Conservation (phyloP, 1,140 invertebrate genomes). For the Magallana angulata region DNA sequence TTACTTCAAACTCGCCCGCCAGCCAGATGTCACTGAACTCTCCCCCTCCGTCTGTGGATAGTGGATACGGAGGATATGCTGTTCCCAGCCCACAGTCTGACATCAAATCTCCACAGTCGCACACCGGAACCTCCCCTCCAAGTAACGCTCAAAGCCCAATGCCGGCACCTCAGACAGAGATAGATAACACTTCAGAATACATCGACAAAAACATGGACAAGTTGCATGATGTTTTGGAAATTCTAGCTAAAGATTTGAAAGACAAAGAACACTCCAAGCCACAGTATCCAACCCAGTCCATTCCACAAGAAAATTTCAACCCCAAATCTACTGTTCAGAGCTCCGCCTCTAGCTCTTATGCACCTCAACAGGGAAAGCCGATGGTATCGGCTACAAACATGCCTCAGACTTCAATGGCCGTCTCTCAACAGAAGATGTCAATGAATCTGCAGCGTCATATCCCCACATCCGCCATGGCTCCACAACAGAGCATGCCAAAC, state of each 20-base stretch:
- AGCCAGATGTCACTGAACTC: conserved; percentile 36
- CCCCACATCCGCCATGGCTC: neutral
- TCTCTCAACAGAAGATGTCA: conserved; percentile 9
- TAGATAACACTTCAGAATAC: conserved; percentile 6
- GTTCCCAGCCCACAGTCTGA: conserved; percentile 32
- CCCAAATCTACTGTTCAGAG: neutral
- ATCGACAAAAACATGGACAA: conserved; percentile 33
- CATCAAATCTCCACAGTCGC: conserved; percentile 33
- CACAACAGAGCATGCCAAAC: conserved; percentile 10
- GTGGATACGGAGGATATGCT: conserved; percentile 28
- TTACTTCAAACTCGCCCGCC: neutral
- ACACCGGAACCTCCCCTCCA: conserved; percentile 36
- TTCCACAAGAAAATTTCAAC: neutral
- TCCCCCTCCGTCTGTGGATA: conserved; percentile 27
- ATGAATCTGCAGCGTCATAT: conserved; percentile 26
- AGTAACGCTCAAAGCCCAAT: neutral
- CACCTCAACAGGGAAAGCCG: neutral
- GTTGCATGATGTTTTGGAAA: conserved; percentile 33
- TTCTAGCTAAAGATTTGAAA: conserved; percentile 39
- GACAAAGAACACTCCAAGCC: neutral
- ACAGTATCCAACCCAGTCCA: neutral
- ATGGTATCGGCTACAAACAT: neutral
- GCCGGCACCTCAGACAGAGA: neutral
- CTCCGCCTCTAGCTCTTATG: neutral
- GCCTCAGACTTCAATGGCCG: conserved; percentile 3